Evolutionary conservation across 1,140 invertebrate genomes (phyloP).

Genomic region (Leptinotarsa undecemlineata): DNA sequence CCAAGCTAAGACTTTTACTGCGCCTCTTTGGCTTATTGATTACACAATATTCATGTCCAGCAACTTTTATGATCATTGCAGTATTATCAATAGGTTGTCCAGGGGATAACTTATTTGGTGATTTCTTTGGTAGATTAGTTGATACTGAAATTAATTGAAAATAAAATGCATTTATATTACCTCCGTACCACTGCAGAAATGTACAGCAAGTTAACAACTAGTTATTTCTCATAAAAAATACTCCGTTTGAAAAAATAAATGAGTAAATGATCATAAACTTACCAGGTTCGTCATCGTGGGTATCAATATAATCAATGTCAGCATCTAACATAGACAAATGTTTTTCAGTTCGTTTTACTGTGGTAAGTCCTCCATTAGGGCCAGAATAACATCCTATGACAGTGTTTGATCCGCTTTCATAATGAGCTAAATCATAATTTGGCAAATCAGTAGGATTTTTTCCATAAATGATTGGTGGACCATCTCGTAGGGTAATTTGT

Average conservation of each 20-base stretch:
- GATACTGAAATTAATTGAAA: conserved; percentile 39
- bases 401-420: conserved; percentile 58
- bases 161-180: background rate
- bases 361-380: conserved; percentile 75
- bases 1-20: conserved; percentile 51
- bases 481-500: conserved; percentile 54
- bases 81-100: conserved; percentile 55
- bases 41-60: conserved; percentile 55
- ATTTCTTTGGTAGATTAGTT: conserved; percentile 40
- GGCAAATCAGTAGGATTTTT: conserved; percentile 69
- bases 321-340: conserved; percentile 68
- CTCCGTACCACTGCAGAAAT: too few species aligned
- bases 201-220: too few species aligned
- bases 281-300: conserved; percentile 61
- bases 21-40: conserved; percentile 51
- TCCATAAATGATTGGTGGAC: conserved; percentile 67
- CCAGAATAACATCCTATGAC: conserved; percentile 74
- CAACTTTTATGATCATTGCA: conserved; percentile 57
- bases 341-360: conserved; percentile 69
- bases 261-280: background rate
- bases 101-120: conserved; percentile 33
- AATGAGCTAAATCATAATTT: conserved; percentile 59
- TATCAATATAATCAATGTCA: conserved; percentile 78
- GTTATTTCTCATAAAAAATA: too few species aligned
- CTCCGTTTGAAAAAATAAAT: too few species aligned